phyloP scores from a whole-genome alignment of 2,797 vertebrate genomes.

The Artibeus lituratus region DNA sequence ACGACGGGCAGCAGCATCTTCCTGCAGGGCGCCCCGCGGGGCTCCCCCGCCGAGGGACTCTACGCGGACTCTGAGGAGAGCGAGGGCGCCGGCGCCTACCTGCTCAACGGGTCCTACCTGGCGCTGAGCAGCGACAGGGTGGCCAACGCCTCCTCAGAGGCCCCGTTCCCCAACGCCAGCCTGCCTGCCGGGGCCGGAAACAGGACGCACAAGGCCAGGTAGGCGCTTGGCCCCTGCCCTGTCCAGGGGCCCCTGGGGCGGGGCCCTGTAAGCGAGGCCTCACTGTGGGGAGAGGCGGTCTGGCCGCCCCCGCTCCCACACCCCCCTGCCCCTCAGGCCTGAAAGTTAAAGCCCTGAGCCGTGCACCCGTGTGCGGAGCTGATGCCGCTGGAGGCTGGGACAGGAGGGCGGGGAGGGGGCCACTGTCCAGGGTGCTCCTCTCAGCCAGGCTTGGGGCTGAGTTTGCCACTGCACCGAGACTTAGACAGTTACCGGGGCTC shows the following conservation, averaged over 20 bases:
- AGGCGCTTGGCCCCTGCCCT: constrained; percentile 29
- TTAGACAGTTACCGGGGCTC: background rate
- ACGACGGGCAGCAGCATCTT: constrained; percentile 90
- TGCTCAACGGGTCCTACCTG: constrained; percentile 87
- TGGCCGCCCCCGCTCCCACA: background rate
- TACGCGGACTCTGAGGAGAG: constrained; percentile 85
- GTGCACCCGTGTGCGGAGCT: rapidly evolving
- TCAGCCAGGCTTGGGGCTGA: rapidly evolving
- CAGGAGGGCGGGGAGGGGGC: too few species aligned
- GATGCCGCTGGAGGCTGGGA: too few species aligned
- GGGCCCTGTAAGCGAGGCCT: rapidly evolving
- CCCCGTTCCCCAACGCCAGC: constrained; percentile 83
- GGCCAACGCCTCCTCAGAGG: constrained; percentile 88
- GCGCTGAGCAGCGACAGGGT: constrained; percentile 87
- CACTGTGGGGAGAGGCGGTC: background rate
- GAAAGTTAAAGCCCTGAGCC: background rate
- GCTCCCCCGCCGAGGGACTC: constrained; percentile 79
- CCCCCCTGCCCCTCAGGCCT: rapidly evolving
- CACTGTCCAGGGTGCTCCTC: rapidly evolving
- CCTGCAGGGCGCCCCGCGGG: constrained; percentile 81
- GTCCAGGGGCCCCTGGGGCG: too few species aligned
- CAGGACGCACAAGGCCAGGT: constrained; percentile 95
- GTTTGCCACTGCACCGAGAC: rapidly evolving
- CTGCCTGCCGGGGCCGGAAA: constrained; percentile 77
- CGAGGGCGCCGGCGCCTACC: constrained; percentile 75